Base-by-base conservation (phyloP, 2,888 invertebrate genomes). In the Eupithecia subumbrata region DNA sequence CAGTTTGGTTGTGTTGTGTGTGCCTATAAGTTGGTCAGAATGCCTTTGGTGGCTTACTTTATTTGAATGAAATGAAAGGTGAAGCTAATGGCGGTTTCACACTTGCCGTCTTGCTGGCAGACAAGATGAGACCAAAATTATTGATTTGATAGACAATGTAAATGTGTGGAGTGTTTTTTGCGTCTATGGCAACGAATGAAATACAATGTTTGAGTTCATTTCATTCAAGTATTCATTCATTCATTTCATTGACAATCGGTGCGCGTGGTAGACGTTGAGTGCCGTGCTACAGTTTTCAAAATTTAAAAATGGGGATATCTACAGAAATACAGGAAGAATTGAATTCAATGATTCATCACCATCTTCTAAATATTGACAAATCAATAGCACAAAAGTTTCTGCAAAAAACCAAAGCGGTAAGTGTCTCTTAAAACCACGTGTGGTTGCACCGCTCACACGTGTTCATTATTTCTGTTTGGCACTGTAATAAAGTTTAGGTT, bases 331-430 rank as follows among this genome's bases (percentile, higher is more conserved):
- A 85, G 71, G 82, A 86, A 40, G 90, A 92, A 83, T 82, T 86
- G 91, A 83, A 96, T 80, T 89, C 97, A 8, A 87, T 97, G 74
- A 95, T 97, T 76, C 95, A 96, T 80, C 96, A 97, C 80, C 96
- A 95, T 94, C 90, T 98, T 76, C 88, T 92, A 76, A 96, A 95
- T 81, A 95, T 95, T 80, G 96, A 97, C 85, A 96, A 96, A 87
- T 92, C 95, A 9, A 85, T 97, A 45, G 97, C 97, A 0, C 95
- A 96, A 84, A 95, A 96, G 71, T 97, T 96, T 86, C 95, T 96
- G 84, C 96, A 96, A 84, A 97, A 97, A 92, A 96, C 96, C 1
- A 97, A 97, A 88, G 96, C 97, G 92, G 97, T 97, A 95, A 96
- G 97, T 95, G 75, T 67, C 75, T 78, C 75, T 67, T 78, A 83